A percentile compares a stretch with the other conserved stretches of the same genome.
phyloP scores from a whole-genome alignment of 1,140 invertebrate genomes.

The Neodiprion lecontei region DNA sequence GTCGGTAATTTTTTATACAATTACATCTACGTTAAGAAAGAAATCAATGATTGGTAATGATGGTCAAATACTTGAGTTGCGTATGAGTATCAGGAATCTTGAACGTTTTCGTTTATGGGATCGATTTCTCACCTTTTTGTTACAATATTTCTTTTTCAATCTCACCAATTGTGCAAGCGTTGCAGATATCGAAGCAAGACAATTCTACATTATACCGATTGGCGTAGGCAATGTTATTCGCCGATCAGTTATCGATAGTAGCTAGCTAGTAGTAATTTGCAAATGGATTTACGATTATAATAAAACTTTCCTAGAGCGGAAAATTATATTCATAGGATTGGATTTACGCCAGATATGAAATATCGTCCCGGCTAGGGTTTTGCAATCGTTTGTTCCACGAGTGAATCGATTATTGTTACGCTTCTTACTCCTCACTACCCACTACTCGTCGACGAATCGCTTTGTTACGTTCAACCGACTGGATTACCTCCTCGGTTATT shows the following conservation, averaged over 20 bases:
- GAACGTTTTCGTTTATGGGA: too few species aligned
- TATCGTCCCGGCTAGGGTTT: conserved; percentile 38
- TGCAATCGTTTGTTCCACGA: conserved; percentile 20
- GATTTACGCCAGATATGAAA: conserved; percentile 61
- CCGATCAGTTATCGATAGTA: conserved; percentile 52
- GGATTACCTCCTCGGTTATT: too few species aligned
- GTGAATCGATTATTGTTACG: conserved; percentile 19
- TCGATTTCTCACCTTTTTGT: too few species aligned
- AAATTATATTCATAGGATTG: conserved; percentile 62
- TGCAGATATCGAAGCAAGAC: not conserved
- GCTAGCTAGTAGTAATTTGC: conserved; percentile 47
- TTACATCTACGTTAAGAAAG: too few species aligned
- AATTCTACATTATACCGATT: not conserved
- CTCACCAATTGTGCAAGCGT: too few species aligned
- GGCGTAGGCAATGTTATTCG: not conserved
- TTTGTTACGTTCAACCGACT: not conserved
- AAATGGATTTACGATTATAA: conserved; percentile 61
- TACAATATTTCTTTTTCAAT: too few species aligned
- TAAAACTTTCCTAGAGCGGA: conserved; percentile 58
- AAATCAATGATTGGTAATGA: too few species aligned
- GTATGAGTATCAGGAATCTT: too few species aligned
- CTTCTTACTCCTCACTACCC: not conserved
- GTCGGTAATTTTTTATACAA: too few species aligned
- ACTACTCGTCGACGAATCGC: not conserved
- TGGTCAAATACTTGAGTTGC: too few species aligned